Base-by-base conservation (phyloP, 2,113 vertebrate species). In the Strix uralensis region DNA sequence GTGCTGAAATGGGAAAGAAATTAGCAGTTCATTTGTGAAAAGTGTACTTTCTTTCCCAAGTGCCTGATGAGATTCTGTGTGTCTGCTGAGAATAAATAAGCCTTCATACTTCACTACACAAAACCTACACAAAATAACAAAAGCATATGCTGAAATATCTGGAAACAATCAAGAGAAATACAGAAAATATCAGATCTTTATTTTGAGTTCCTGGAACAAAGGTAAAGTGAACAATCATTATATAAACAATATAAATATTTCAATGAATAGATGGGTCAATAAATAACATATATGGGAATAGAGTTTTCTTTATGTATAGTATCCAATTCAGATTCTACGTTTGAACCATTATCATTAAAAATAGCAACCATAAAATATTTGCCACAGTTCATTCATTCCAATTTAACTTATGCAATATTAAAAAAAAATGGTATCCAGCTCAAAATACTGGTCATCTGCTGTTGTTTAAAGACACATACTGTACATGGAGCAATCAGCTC, bases 1-100 rank as follows among this genome's bases (percentile, higher is more conserved):
- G 87, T 95, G 96, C 83, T 27, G 88, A 97, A 97, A 86, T 94
- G 59, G 80, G 87, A 97, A 97, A 97, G 67, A 96, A 98, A 97
- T 90, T 96, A 96, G 88, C 88, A 77, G 75, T 61, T 97, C 34
- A 70, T 85, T 93, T 95, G 46, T 85, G 89, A 74, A 85, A 93
- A 79, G 42, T 66, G 36, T 89, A 19, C 38, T 92, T 96, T 95
- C 22, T 66, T 86, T 75, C 65, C 57, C 14, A 19, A 91, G 55
- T 74, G 54, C 69, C 80, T 63, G 49, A 58, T 78, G 75, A 92
- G 90, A 89, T 88, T 96, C 34, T 8, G 22, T 81, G 38, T 69
- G 71, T 81, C n/a, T 78, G 32, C 42, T 85, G 54, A 49, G 90
- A 47, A 85, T 92, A 94, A 96, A 93, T 95, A 81, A 93, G 25